Evolutionary conservation across 2,113 vertebrate species (phyloP).

Genomic region (Neoarius graeffei): DNA sequence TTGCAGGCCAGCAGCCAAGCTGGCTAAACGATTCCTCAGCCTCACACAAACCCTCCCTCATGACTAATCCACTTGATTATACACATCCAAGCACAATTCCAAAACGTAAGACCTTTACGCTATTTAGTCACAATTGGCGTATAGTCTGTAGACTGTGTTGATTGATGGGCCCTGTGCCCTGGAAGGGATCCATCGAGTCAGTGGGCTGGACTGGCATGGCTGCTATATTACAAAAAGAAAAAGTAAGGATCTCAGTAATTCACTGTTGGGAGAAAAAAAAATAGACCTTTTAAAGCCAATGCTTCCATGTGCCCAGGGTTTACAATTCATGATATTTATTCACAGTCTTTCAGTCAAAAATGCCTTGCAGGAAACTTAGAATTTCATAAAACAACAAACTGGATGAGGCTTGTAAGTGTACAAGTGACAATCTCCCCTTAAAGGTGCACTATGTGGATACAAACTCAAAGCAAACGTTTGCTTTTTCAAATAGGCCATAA

Average conservation of each 20-base stretch:
- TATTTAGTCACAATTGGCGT: not conserved
- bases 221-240: conserved; percentile 9
- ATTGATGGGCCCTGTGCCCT: conserved; percentile 12
- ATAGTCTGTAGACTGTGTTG: conserved; percentile 20
- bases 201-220: conserved; percentile 12
- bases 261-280: conserved; percentile 19
- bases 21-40: conserved; percentile 21
- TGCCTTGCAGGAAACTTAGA: conserved; percentile 43
- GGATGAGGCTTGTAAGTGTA: conserved; percentile 38
- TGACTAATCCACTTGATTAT: not conserved
- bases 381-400: conserved; percentile 25
- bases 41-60: not conserved
- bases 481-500: not conserved
- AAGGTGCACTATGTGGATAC: conserved; percentile 49
- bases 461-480: conserved; percentile 8
- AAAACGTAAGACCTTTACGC: conserved; percentile 6
- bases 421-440: conserved; percentile 53
- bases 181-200: not conserved
- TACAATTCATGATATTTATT: conserved; percentile 36
- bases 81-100: conserved; percentile 1
- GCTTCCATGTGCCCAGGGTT: conserved; percentile 50
- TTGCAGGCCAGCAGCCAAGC: conserved; percentile 23
- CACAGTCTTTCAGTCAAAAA: conserved; percentile 40
- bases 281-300: conserved; percentile 45
- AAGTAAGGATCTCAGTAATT: conserved; percentile 11